Base-by-base conservation (phyloP, 2,113 vertebrate species). In the Mugil cephalus region DNA sequence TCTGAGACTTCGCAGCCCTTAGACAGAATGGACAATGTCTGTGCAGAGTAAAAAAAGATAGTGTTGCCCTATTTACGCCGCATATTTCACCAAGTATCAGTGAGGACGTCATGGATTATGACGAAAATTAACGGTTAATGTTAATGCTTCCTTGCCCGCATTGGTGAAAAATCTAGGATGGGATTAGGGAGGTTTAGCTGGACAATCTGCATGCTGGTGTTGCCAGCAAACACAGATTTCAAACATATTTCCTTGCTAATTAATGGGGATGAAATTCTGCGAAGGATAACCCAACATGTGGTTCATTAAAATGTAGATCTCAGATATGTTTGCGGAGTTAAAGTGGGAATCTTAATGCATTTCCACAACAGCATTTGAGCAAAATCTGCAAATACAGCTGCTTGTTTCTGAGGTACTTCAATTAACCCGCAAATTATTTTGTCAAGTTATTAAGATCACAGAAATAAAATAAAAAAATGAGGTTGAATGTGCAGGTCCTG, bases 151-250 rank as follows among this genome's bases (percentile, higher is more conserved):
- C 51, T 55, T 52, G 51, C 38, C 55, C 55, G 43, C 50, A 60
- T 67, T 77, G 69, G 66, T 68, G 7, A 67, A 61, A n/a, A 68
- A 71, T 69, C 30, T 42, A 38, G 51, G 52, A 71, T 21, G 38
- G 68, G 61, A 83, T 88, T 87, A 81, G 8, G 17, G 17, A 14
- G 60, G 82, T 65, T 77, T 86, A 78, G 75, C 59, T 4, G 50
- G 66, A 82, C 38, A 74, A 70, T 77, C 71, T 74, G 47, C 51
- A 77, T 38, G 45, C 50, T 3, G 70, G 21, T 43, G 75, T 54
- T 55, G 55, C 69, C 52, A 68, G 60, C 15, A 54, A 74, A 50
- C n/a, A 1, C 51, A 74, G 24, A 30, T 30, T 30, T 30, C 24
- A 30, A 30, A 69, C 59, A 56, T 61, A 59, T 77, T 80, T 79